A percentile compares a stretch with the other conserved stretches of the same genome.
Evolutionary conservation across 2,797 vertebrate genomes (phyloP).

Genomic region (Helicolenus hilgendorfi): DNA sequence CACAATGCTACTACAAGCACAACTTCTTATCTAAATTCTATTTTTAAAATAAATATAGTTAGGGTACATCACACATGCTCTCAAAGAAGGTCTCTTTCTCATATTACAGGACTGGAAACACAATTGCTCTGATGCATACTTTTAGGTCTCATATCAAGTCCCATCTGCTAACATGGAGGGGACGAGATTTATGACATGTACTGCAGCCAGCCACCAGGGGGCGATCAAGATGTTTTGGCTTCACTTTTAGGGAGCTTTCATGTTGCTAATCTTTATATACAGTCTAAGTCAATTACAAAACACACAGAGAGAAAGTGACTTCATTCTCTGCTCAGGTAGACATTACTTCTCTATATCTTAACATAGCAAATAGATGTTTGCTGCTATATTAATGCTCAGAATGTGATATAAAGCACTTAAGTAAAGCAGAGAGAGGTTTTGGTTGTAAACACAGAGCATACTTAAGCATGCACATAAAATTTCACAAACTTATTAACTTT

Average conservation of each 20-base stretch:
- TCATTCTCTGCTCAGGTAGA: not conserved
- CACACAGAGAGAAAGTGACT: no score
- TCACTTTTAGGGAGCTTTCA: no score
- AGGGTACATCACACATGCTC: not conserved
- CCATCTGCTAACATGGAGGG: no score
- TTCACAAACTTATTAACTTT: not conserved
- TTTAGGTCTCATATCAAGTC: not conserved
- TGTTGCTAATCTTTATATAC: no score
- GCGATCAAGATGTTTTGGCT: no score
- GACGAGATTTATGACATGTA: no score
- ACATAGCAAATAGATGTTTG: no score
- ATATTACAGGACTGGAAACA: not conserved
- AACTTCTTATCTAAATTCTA: not conserved
- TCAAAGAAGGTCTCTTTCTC: not conserved
- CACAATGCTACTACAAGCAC: not conserved
- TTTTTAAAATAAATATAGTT: not conserved
- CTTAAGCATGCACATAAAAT: not conserved
- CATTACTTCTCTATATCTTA: not conserved
- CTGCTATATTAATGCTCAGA: no score
- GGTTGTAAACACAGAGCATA: not conserved
- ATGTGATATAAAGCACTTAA: no score
- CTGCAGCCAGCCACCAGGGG: no score
- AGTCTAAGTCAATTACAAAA: no score
- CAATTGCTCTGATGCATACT: no score
- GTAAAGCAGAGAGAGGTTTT: not conserved